Evolutionary conservation across 1,140 invertebrate species (phyloP), one percentile per base, ranked within the genome.

Genomic region (Planococcus citri): DNA sequence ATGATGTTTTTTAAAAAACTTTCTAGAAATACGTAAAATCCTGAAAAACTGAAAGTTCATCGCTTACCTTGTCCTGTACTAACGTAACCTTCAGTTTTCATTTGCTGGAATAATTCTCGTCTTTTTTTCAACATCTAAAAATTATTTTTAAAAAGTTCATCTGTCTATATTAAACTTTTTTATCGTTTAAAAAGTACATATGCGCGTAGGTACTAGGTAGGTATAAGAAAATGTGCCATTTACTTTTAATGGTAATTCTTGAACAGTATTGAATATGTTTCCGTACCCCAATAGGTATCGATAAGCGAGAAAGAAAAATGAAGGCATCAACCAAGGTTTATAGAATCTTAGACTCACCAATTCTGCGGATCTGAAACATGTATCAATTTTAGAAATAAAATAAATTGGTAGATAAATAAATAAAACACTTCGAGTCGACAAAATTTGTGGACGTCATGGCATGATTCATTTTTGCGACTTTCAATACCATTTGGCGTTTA

Each of bases 281-380:
- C 25, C 22, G 17, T 64, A 64, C 10, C 60, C 60, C 4, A 25
- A 14, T 17, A 64, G 17, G 20, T 64, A 64, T 25, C 25, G 10
- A 17, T 64, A 64, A 4, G 25, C 25, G 60, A 21, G 10, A 17
- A 64, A 64, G 10, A 64, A 1, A 9, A 27, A 27, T 21, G 60
- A 64, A 25, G 25, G 25, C 22, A 25, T 24, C 22, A 64, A 64
- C 60, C 60, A 64, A 9, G 60, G 60, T 9, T 27, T 24, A 17
- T 27, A 64, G 20, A 64, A 64, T 25, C 60, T 3, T 27, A 24
- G 60, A 25, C 60, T 25, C 20, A 69, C 71, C 14, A 71, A 41
- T 71, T 71, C 71, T 0, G 71, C 68, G 21, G 71, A 68, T 69
- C 71, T 71, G 51, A 68, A 67, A 69, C 22, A 29, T 68, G 0